Percentiles rank a stretch among this genome's conserved stretches.
Evolutionary conservation across 2,797 vertebrate genomes (phyloP).

Genomic region (Phyllotis vaccarum): DNA sequence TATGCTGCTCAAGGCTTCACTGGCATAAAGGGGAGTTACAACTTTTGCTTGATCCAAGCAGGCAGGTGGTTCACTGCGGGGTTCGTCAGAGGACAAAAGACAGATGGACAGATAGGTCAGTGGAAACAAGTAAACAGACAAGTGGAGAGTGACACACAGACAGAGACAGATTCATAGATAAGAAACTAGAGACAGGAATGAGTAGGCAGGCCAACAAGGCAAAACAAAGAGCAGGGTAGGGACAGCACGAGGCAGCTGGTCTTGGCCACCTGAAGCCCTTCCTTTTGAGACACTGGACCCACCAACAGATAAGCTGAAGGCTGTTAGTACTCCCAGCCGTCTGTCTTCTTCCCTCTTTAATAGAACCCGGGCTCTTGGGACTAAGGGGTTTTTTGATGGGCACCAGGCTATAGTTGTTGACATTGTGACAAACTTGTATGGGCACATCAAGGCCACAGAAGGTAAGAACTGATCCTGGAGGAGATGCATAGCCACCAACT

Average conservation of each 20-base stretch:
- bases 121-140: background rate
- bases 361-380: background rate
- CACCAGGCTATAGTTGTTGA: background rate
- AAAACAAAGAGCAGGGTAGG: background rate
- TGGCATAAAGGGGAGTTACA: background rate
- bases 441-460: slow-evolving; percentile 86
- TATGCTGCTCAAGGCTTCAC: background rate
- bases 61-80: background rate
- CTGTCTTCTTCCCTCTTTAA: background rate
- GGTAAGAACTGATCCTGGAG: background rate
- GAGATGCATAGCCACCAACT: slow-evolving; percentile 53
- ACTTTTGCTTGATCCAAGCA: background rate
- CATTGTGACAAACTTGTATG: background rate
- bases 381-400: background rate
- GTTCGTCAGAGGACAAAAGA: background rate
- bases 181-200: background rate
- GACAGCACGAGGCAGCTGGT: background rate
- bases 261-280: background rate
- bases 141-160: background rate
- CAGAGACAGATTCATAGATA: background rate
- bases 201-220: background rate
- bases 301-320: background rate
- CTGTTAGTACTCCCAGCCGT: background rate
- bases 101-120: background rate
- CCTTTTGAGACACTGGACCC: background rate